Base-by-base conservation (phyloP, 2,888 invertebrate species). In the Mythimna pallens region DNA sequence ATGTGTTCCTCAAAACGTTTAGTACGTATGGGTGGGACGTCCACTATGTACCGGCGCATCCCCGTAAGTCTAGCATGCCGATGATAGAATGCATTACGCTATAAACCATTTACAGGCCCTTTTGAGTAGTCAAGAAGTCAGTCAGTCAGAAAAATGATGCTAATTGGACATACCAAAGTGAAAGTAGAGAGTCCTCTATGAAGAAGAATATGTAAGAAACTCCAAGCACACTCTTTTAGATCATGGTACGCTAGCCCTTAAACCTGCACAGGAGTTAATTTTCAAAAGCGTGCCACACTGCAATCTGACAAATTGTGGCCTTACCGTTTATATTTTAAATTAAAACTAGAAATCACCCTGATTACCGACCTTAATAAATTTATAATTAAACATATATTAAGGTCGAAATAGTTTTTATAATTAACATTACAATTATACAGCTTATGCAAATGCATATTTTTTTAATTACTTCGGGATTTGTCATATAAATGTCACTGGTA, bases 401-500 rank as follows among this genome's bases (percentile, higher is more conserved):
- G 43, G 22, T 47, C 9, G n/a, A 14, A 76, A 65, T 57, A 57
- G 30, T 65, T 81, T 78, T 71, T 61, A n/a, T 50, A 67, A 65
- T 76, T 70, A 65, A 74, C 36, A 47, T 65, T 58, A 70, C 50
- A 71, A 73, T 40, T 70, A 72, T 17, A 62, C 34, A 36, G 17
- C 36, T 25, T 9, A 25, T 47, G 59, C 64, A 67, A 74, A 73
- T 71, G 76, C 63, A 78, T 61, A 36, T 65, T 70, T 74, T 30
- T 71, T 58, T 77, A 68, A 81, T 62, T 64, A 58, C 65, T 52
- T 25, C 43, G 61, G 43, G 57, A 80, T 74, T 73, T 76, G 70
- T 67, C 69, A 78, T n/a, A 73, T 65, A 78, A 80, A 84, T 72
- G 66, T 76, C 75, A 76, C 69, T 40, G 40, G 36, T 65, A 63